phyloP scores from a whole-genome alignment of 2,888 invertebrate species.

The Rhagonycha fulva region DNA sequence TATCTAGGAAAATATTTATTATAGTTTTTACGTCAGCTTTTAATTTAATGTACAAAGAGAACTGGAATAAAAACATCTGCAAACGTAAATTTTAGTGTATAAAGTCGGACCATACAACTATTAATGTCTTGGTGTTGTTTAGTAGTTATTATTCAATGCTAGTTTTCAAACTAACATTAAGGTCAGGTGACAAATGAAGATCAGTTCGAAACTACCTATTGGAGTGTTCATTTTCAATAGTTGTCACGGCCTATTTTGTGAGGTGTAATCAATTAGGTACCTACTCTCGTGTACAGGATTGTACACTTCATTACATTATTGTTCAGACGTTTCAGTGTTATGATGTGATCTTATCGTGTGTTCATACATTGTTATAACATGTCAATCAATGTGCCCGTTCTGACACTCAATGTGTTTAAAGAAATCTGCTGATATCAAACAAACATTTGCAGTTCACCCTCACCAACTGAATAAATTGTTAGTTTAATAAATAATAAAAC shows the following conservation, averaged over 20 bases:
- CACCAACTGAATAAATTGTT: background rate
- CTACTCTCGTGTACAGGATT: conserved; percentile 17
- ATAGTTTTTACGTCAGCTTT: background rate
- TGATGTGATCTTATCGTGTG: conserved; percentile 13
- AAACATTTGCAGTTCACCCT: background rate
- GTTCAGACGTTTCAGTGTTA: conserved; percentile 12
- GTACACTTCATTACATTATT: conserved; percentile 23
- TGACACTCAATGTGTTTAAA: background rate
- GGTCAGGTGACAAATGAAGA: conserved; percentile 40
- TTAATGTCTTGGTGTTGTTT: conserved; percentile 25
- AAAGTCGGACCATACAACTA: conserved; percentile 11
- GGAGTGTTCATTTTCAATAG: conserved; percentile 23
- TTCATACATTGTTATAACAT: background rate
- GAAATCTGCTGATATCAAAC: background rate
- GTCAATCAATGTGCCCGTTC: background rate
- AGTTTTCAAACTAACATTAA: conserved; percentile 36
- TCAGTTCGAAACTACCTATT: conserved; percentile 1
- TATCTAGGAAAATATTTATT: background rate
- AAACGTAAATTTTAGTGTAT: background rate
- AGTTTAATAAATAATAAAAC: background rate
- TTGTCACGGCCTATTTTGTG: conserved; percentile 32
- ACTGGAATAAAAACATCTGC: background rate
- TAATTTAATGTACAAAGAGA: background rate
- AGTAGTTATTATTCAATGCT: conserved; percentile 6
- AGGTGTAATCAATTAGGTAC: conserved; percentile 24